Base-by-base conservation (phyloP, 2,888 invertebrate species). In the Penaeus monodon region DNA sequence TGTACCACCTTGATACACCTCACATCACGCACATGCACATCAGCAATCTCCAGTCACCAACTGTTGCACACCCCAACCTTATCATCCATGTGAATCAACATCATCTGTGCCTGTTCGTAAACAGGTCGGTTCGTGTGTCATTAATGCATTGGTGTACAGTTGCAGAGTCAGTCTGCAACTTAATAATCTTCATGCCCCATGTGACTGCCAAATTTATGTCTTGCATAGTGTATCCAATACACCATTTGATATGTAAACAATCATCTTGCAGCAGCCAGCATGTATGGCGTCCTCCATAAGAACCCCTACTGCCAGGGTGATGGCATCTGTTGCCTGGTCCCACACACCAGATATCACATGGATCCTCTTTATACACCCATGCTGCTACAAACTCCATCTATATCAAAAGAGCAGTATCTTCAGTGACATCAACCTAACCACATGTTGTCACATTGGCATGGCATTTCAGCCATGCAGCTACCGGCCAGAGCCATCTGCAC, bases 81-180 rank as follows among this genome's bases (percentile, higher is more conserved):
- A n/a, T n/a, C n/a, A n/a, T n/a, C n/a, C n/a, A n/a, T n/a, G n/a
- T 65, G 77, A 64, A 86, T 86, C 29, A 86, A 68, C 86, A 86
- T 77, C 57, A 0, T 68, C 1, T n/a, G n/a, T 17, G 77, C 78
- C 44, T 74, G 86, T 86, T 74, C 76, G 22, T 38, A 88, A 44
- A 24, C 77, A 77, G 14, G 65, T 68, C 22, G n/a, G 17, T 0
- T 78, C 76, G n/a, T 22, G 49, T 29, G 83, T 29, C 2, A n/a
- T 66, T 29, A 66, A 86, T 66, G 81, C 86, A 86, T 29, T 74
- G 29, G 80, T 86, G n/a, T 14, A 83, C 82, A 22, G 63, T 85
- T 17, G 29, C 33, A 24, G 85, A 83, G 83, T 86, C 86, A 6
- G 49, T 80, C 65, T 44, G 33, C 44, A 85, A 38, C 22, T 20